Evolutionary conservation across 2,888 invertebrate genomes (phyloP), one percentile per base, ranked within the genome.

Genomic region (Rhingia campestris): DNA sequence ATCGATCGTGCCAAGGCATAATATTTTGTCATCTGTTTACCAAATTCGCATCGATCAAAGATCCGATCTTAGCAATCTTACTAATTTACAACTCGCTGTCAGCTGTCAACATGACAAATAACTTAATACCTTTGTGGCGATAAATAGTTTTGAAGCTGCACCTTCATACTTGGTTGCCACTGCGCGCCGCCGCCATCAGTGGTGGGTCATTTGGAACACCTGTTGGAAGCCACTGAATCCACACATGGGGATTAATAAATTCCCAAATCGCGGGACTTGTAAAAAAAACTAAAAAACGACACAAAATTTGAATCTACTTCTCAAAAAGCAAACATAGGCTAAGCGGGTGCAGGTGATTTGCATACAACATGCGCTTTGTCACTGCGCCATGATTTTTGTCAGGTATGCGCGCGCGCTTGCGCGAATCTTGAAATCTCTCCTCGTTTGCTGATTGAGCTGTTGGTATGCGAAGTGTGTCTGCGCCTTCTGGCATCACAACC

Each of bases 391-490:
- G 61, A 66, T 67, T 54, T 72, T 61, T 77, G 51, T 67, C 58
- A 66, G 75, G 63, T 51, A 72, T 53, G 64, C 70, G 70, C 9
- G 6, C 22, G 49, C 49, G 49, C 22, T 22, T 22, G 22, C 22
- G 22, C 22, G 22, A 81, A 76, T 81, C 72, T 66, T 59, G 76
- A 66, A 76, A 73, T 73, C 76, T 77, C 58, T 67, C 67, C 45
- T 59, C 43, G 43, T n/a, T 9, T 6, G 58, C 59, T 84, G 84
- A 84, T 84, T 84, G 84, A 84, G 84, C 75, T 80, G 84, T 84
- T 70, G 79, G 80, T 80, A 74, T 79, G 79, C 79, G 45, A 6
- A 53, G 56, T 64, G 69, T 59, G 64, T 61, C 41, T 63, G 43
- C 43, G 58, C 32, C 43, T 66, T 33, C 58, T 75, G 49, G 49